These are phyloP conservation scores for Chalcosyrphus nemorum DNA, from an alignment of 2,888 invertebrate species.

Conservation along the genomic window DNA sequence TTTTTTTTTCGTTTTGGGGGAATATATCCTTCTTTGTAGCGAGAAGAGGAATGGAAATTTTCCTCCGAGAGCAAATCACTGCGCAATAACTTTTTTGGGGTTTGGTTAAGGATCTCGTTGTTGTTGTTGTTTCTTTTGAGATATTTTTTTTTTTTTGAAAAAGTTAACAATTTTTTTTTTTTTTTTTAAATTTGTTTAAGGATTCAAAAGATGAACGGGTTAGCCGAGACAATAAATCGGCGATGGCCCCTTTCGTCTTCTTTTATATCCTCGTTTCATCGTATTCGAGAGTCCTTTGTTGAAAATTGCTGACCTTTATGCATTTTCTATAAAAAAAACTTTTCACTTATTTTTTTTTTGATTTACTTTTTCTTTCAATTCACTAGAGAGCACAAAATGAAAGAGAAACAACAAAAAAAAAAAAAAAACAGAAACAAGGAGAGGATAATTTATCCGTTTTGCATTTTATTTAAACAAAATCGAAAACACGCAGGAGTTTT, in stretches of 20 bases:
- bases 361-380: not conserved
- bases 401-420: too few relatives aligned
- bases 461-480: not conserved
- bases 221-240: constrained; percentile 77
- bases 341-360: not conserved
- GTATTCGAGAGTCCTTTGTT: constrained; percentile 72
- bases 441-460: not conserved
- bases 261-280: constrained; percentile 80
- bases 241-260: constrained; percentile 78
- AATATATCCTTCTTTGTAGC: constrained; percentile 42
- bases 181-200: constrained; percentile 20
- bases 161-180: constrained; percentile 19
- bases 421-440: too few relatives aligned
- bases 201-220: constrained; percentile 68
- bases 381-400: not conserved
- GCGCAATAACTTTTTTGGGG: constrained; percentile 63
- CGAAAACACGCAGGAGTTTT: constrained; percentile 12
- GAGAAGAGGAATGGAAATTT: constrained; percentile 14
- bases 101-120: constrained; percentile 49
- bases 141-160: constrained; percentile 47
- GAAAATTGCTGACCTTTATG: constrained; percentile 38
- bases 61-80: constrained; percentile 55
- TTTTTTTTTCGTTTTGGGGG: not conserved
- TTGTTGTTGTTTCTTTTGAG: constrained; percentile 21
- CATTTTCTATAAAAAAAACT: constrained; percentile 29